Percentiles rank a stretch among this genome's conserved stretches.
Conservation (phyloP, 2,113 vertebrate species). For the Sylvia atricapilla region DNA sequence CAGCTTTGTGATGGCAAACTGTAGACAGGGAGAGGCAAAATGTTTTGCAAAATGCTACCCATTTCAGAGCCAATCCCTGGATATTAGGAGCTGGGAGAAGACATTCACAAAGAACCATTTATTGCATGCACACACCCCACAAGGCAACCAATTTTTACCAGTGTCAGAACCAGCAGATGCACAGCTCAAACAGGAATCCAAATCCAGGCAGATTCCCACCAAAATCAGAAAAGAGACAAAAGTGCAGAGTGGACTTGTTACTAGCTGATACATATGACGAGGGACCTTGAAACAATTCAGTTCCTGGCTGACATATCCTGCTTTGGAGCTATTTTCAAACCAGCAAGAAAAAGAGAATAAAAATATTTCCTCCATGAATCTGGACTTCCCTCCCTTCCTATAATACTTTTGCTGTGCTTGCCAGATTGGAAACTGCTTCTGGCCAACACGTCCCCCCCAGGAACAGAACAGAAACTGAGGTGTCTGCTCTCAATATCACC, state of each 20-base stretch:
- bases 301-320: not conserved
- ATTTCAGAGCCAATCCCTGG: not conserved
- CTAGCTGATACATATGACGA: not conserved
- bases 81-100: not conserved
- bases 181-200: not conserved
- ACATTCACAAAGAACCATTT: not conserved
- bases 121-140: not conserved
- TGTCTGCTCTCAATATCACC: slow-evolving; percentile 27
- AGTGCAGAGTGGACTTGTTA: not conserved
- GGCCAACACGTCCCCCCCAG: not conserved
- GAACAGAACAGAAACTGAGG: slow-evolving; percentile 21
- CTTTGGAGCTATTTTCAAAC: slow-evolving; percentile 17
- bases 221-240: not conserved
- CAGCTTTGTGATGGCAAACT: not conserved
- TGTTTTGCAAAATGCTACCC: not conserved
- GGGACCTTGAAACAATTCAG: not conserved
- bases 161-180: not conserved
- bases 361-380: slow-evolving; percentile 41
- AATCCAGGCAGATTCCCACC: not conserved
- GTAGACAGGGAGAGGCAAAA: not conserved
- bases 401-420: not conserved
- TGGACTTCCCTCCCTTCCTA: not conserved
- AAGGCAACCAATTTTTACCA: not conserved
- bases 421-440: slow-evolving; percentile 40
- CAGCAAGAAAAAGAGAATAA: not conserved